Evolutionary conservation across 2,888 invertebrate genomes (phyloP), one percentile per base, ranked within the genome.

Genomic region (Aphidoletes aphidimyza): DNA sequence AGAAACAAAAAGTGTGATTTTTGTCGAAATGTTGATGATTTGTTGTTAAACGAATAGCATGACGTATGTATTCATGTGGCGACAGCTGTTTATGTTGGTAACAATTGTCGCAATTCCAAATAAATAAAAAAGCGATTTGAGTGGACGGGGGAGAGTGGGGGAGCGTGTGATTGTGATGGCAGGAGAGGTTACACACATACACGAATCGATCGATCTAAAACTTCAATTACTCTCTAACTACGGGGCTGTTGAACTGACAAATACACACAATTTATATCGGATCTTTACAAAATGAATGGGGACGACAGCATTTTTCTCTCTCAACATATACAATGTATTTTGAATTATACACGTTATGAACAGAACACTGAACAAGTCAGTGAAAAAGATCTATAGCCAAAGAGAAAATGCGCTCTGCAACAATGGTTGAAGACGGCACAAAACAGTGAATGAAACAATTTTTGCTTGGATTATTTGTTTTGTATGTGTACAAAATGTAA

Each of bases 211-310:
- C 30, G 69, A 69, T 69, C 69, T 69, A 69, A 69, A 30, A 69
- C 17, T 69, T 69, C 30, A 30, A 69, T 11, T 30, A 30, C 69
- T 30, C 69, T 69, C 26, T 69, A 14, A 69, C 69, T 69, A 69
- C 69, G 26, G n/a, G n/a, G 69, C 30, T 26, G 11, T 30, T 69
- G 26, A 69, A 69, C 69, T 69, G 69, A 69, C 69, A 69, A 69
- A 30, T 11, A 69, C 69, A 69, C 69, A 69, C 69, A 69, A 69
- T 69, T 69, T 30, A 69, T 30, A 69, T n/a, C 69, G 69, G 69
- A 69, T 69, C n/a, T n/a, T n/a, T 69, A 69, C 69, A 69, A 69
- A 69, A 69, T 54, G 14, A 22, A 34, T 30, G 69, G n/a, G 54
- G 9, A 54, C 22, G 54, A n/a, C n/a, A 69, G 69, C n/a, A 0